Evolutionary conservation across 2,797 vertebrate genomes (phyloP).

Genomic region (Limosa lapponica): DNA sequence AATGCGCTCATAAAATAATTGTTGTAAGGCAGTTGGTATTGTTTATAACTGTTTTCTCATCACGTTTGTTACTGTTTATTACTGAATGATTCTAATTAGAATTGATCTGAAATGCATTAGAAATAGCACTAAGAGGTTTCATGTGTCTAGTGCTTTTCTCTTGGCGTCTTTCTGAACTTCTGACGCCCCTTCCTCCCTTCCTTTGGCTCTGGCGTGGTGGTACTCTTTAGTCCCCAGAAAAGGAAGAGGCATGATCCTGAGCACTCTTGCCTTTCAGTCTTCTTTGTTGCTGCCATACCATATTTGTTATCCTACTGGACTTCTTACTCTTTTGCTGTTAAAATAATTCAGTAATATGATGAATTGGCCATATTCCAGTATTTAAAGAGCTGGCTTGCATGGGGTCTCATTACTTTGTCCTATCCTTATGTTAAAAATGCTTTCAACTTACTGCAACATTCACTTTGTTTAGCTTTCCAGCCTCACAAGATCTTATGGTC

Average conservation of each 20-base stretch:
- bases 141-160: background rate
- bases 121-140: background rate
- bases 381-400: background rate
- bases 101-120: slow-evolving; percentile 23
- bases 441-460: slow-evolving; percentile 17
- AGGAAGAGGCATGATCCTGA: background rate
- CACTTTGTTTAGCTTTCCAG: slow-evolving; percentile 53
- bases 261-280: background rate
- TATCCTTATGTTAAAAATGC: background rate
- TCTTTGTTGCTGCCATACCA: background rate
- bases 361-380: background rate
- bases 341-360: background rate
- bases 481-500: slow-evolving; percentile 32
- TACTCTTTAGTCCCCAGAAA: background rate
- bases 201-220: background rate
- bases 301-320: background rate
- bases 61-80: background rate
- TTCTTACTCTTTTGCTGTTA: background rate
- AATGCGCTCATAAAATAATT: background rate
- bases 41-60: slow-evolving; percentile 25
- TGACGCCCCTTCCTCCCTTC: background rate
- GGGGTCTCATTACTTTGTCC: background rate
- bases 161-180: background rate
- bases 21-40: background rate
- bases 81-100: background rate